Evolutionary conservation across 2,888 invertebrate genomes (phyloP).

Genomic region (Drosophila siamana): DNA sequence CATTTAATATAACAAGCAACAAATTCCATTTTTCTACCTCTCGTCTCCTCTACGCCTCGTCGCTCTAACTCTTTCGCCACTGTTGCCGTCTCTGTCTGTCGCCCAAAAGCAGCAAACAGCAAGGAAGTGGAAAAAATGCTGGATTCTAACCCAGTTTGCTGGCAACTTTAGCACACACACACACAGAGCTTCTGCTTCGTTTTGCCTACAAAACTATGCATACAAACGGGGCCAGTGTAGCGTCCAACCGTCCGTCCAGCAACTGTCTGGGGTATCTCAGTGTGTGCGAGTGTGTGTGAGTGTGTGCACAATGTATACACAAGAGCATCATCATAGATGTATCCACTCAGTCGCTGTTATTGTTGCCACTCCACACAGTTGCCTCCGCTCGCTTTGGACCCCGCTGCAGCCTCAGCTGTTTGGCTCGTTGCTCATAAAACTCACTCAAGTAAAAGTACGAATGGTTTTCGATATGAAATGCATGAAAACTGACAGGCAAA

Average conservation of each 20-base stretch:
- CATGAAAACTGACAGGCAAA: constrained; percentile 80
- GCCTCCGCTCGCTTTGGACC: not conserved
- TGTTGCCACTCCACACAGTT: constrained; percentile 31
- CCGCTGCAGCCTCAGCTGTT: constrained; percentile 34
- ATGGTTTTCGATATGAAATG: constrained; percentile 81
- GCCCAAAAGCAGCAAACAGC: constrained; percentile 3
- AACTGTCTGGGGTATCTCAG: constrained; percentile 25
- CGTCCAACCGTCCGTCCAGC: constrained; percentile 11
- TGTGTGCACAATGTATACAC: constrained; percentile 69
- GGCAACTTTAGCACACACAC: not conserved
- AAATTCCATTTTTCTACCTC: constrained; percentile 18
- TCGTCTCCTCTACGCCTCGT: no score
- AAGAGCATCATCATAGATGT: constrained; percentile 78
- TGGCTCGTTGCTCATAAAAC: constrained; percentile 77
- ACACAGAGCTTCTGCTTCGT: no score
- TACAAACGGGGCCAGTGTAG: constrained; percentile 67
- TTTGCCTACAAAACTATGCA: constrained; percentile 57
- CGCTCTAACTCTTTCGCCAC: not conserved
- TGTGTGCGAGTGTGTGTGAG: constrained; percentile 13
- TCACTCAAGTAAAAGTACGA: constrained; percentile 82
- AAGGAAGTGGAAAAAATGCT: constrained; percentile 5
- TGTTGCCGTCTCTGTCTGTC: not conserved
- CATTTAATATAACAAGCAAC: constrained; percentile 71
- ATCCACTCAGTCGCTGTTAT: constrained; percentile 66
- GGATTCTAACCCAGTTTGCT: constrained; percentile 54